Evolutionary conservation across 2,797 vertebrate species (phyloP).

Genomic region (Falco novaeseelandiae): DNA sequence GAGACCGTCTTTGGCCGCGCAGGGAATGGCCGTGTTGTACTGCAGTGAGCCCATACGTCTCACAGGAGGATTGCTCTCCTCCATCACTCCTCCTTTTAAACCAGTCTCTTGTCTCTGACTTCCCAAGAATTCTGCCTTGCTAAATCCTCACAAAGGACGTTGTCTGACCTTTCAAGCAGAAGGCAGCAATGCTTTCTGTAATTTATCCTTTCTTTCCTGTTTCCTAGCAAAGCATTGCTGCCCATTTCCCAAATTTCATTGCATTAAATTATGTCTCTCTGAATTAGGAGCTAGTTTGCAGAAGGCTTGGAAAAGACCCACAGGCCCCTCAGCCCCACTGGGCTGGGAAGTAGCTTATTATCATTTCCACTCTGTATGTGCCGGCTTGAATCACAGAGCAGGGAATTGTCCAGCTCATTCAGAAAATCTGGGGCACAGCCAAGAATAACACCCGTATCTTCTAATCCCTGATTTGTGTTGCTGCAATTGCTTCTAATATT

Average conservation of each 20-base stretch:
- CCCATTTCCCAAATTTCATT: not conserved
- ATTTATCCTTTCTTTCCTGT: not conserved
- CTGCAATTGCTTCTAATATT: constrained; percentile 39
- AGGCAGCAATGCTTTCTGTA: not conserved
- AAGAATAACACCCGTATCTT: constrained; percentile 46
- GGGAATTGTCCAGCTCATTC: constrained; percentile 17
- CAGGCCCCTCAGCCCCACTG: not conserved
- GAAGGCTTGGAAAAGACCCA: not conserved
- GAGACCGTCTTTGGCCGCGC: not conserved
- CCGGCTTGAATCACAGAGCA: constrained; percentile 47
- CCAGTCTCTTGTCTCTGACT: not conserved
- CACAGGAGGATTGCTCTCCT: not conserved
- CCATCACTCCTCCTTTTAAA: not conserved
- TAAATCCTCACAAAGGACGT: not conserved
- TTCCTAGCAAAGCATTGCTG: not conserved
- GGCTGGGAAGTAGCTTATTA: constrained; percentile 43
- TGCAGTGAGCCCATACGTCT: accelerated
- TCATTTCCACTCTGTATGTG: constrained; percentile 7
- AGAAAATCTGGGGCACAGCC: constrained; percentile 43
- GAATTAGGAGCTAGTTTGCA: constrained; percentile 15
- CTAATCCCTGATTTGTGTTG: constrained; percentile 13
- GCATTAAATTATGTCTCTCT: not conserved
- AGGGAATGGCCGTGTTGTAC: not conserved
- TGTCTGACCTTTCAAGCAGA: not conserved
- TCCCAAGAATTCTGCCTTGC: not conserved